These are phyloP conservation scores for Stenodera caucasica DNA, from an alignment of 2,888 invertebrate genomes.

Conservation along the genomic window DNA sequence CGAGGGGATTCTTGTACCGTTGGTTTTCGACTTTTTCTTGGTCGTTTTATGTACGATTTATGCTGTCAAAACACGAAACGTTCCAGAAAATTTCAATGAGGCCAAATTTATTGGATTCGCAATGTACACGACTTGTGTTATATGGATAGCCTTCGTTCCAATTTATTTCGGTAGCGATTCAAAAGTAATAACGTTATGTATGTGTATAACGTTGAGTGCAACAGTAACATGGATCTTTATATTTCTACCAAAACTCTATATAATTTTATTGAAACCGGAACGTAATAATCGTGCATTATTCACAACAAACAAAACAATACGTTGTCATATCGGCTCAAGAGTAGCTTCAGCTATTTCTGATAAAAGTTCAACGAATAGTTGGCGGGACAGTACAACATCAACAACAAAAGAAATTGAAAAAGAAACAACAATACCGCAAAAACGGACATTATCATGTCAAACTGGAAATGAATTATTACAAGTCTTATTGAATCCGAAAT, in stretches of 20 bases:
- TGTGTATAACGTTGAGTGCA: conserved; percentile 74
- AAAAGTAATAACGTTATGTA: conserved; percentile 62
- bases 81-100: conserved; percentile 84
- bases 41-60: conserved; percentile 75
- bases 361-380: conserved; percentile 50
- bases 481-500: conserved; percentile 46
- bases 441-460: conserved; percentile 54
- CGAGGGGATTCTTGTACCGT: conserved; percentile 64
- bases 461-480: conserved; percentile 53
- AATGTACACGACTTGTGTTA: conserved; percentile 78
- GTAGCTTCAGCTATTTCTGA: conserved; percentile 56
- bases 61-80: conserved; percentile 75
- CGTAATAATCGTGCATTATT: conserved; percentile 75
- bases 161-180: conserved; percentile 73
- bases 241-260: conserved; percentile 77
- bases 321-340: conserved; percentile 67
- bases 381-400: conserved; percentile 43
- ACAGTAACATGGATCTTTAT: conserved; percentile 72
- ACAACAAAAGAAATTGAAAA: conserved; percentile 6
- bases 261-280: conserved; percentile 73
- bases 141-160: conserved; percentile 78
- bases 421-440: conserved; percentile 39
- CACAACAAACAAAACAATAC: conserved; percentile 71
- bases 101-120: conserved; percentile 75
- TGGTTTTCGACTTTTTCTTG: conserved; percentile 72